phyloP scores from a whole-genome alignment of 2,113 vertebrate species.

The Origma solitaria region DNA sequence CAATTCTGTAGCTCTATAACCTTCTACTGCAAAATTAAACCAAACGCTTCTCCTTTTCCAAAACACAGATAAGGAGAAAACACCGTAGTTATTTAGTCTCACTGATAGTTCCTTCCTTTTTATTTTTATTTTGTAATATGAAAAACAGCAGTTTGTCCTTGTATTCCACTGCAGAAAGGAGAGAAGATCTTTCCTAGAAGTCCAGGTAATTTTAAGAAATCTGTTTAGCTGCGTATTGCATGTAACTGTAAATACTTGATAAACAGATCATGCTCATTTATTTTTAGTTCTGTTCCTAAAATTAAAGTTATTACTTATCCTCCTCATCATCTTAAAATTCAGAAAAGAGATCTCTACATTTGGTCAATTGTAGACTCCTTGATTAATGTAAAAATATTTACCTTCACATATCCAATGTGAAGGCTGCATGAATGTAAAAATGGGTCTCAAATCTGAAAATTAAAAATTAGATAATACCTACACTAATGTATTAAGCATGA shows the following conservation, averaged over 20 bases:
- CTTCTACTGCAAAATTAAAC: background rate
- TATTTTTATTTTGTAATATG: background rate
- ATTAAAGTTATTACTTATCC: background rate
- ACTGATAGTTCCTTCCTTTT: background rate
- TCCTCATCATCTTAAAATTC: constrained; percentile 28
- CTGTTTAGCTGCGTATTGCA: background rate
- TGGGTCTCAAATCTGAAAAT: constrained; percentile 62
- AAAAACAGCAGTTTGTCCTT: background rate
- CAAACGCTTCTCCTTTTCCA: background rate
- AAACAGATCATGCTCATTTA: background rate
- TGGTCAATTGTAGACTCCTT: background rate
- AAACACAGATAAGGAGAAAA: background rate
- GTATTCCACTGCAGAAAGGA: background rate
- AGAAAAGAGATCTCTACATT: background rate
- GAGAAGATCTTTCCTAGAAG: background rate
- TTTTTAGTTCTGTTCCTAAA: background rate
- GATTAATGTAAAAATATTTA: constrained; percentile 41
- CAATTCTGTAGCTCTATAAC: background rate
- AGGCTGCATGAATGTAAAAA: background rate
- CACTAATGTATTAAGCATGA: constrained; percentile 16
- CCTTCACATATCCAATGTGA: constrained; percentile 18
- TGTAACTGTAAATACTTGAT: background rate
- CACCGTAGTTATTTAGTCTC: background rate
- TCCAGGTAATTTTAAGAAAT: background rate
- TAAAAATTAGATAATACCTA: constrained; percentile 59